These are phyloP conservation scores for Ecliptopera silaceata DNA, from an alignment of 2,888 invertebrate genomes.

Conservation along the genomic window DNA sequence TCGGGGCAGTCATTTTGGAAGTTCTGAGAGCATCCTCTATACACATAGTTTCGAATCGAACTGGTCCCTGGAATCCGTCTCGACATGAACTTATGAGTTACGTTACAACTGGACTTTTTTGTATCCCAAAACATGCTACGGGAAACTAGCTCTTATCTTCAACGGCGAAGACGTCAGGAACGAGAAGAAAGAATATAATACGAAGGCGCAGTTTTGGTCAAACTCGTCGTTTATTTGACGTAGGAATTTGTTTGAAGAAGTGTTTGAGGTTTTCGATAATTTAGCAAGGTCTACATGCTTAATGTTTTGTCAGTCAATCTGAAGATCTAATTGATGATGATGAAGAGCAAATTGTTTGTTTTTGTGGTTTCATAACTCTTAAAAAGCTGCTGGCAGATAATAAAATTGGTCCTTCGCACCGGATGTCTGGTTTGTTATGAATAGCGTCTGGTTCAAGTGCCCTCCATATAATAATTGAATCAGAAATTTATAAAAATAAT, in stretches of 20 bases:
- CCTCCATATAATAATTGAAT: too few species aligned
- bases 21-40: slow-evolving; percentile 53
- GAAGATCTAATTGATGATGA: slow-evolving; percentile 26
- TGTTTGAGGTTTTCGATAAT: slow-evolving; percentile 23
- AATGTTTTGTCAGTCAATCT: slow-evolving; percentile 27
- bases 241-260: slow-evolving; percentile 27
- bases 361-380: slow-evolving; percentile 3
- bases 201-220: slow-evolving; percentile 22
- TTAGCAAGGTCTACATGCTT: slow-evolving; percentile 27
- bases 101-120: slow-evolving; percentile 64
- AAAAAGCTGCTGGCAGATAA: slow-evolving; percentile 1
- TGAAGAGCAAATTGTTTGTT: slow-evolving; percentile 13
- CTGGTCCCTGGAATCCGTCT: slow-evolving; percentile 64
- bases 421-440: too few species aligned
- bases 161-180: slow-evolving; percentile 10
- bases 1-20: not conserved
- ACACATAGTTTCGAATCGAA: slow-evolving; percentile 52
- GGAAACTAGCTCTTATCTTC: slow-evolving; percentile 48
- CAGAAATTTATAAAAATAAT: too few species aligned
- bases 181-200: slow-evolving; percentile 8
- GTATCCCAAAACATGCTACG: slow-evolving; percentile 48
- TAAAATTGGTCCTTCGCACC: not conserved
- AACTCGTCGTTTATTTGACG: slow-evolving; percentile 21
- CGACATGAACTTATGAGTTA: slow-evolving; percentile 77
- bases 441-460: too few species aligned